Base-by-base conservation (phyloP, 2,888 invertebrate genomes). In the Trachelus troglodyta region DNA sequence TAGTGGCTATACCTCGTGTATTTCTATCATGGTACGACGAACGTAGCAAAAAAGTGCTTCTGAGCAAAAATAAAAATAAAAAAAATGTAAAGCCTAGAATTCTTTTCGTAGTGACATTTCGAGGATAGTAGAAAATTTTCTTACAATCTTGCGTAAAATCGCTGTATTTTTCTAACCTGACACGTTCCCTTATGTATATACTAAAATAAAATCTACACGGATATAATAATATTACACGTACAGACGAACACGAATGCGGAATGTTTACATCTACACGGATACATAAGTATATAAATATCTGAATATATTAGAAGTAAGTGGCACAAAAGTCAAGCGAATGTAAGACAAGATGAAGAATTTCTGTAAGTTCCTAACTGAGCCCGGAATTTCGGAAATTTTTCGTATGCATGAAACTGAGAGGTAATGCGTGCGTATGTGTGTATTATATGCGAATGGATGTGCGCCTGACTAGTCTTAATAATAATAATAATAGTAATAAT, bases 151-250 rank as follows among this genome's bases (percentile, higher is more conserved):
- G 85, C 85, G 87, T 88, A 87, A 89, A 83, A 89, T 89, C 85
- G 85, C 87, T 89, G 89, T 91, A 91, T 91, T 91, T 91, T 91
- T 91, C 90, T 91, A 91, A 89, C 88, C 88, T 84, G 83, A 89
- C 86, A 85, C 86, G 84, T 89, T 89, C 82, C 84, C 85, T 86
- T 88, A 87, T 90, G 88, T 89, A 89, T 80, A 88, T 89, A 88
- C 77, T n/a, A 37, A 30, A 34, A 12, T 34, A 11, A 74, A 74
- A 34, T 30, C 31, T 30, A 34, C 23, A 4, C 74, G 74, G 37
- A 74, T 34, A 34, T 34, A 34, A 71, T 15, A 15, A 71, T 30
- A 71, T 33, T 15, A 71, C 31, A 33, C 33, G 33, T 31, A 15
- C 15, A 71, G 31, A 71, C 12, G 9, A 33, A 71, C 12, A 56